A percentile compares a stretch with the other conserved stretches of the same genome.
Conservation (phyloP, 2,113 vertebrate species). For the Eonycteris spelaea region DNA sequence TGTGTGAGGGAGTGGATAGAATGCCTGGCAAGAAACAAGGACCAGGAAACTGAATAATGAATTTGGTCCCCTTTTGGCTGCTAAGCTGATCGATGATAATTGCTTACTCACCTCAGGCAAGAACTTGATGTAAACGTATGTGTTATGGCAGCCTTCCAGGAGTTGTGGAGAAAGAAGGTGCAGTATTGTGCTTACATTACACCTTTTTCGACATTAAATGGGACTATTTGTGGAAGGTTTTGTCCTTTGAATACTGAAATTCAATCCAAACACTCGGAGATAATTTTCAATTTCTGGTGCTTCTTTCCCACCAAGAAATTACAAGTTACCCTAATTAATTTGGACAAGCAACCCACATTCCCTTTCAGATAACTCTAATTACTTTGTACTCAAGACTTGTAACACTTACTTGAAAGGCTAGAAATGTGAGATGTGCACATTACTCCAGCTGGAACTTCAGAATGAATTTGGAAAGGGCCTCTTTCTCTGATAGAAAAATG, state of each 20-base stretch:
- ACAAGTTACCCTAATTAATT: not conserved
- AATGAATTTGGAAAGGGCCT: not conserved
- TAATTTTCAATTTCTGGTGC: slow-evolving; percentile 26
- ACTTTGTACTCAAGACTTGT: not conserved
- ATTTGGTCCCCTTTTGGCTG: not conserved
- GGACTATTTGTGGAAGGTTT: not conserved
- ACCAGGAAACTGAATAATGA: not conserved
- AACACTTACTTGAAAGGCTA: not conserved
- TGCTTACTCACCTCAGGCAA: not conserved
- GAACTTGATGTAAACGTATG: not conserved
- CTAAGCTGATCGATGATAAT: not conserved
- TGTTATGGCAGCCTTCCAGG: not conserved
- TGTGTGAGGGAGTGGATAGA: not conserved
- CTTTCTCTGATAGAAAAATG: not conserved
- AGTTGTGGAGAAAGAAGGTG: not conserved
- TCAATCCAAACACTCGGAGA: not conserved
- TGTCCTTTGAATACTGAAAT: slow-evolving; percentile 9
- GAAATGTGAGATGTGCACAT: not conserved
- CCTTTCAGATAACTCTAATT: not conserved
- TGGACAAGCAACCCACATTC: not conserved
- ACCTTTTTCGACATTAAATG: not conserved
- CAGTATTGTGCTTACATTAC: not conserved
- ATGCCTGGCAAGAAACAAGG: not conserved
- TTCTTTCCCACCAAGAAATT: not conserved
- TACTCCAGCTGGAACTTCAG: not conserved